A percentile compares a stretch with the other conserved stretches of the same genome.
These are phyloP conservation scores for Tryphoninae sp. DNA, from an alignment of 2,888 invertebrate genomes.

Conservation along the genomic window DNA sequence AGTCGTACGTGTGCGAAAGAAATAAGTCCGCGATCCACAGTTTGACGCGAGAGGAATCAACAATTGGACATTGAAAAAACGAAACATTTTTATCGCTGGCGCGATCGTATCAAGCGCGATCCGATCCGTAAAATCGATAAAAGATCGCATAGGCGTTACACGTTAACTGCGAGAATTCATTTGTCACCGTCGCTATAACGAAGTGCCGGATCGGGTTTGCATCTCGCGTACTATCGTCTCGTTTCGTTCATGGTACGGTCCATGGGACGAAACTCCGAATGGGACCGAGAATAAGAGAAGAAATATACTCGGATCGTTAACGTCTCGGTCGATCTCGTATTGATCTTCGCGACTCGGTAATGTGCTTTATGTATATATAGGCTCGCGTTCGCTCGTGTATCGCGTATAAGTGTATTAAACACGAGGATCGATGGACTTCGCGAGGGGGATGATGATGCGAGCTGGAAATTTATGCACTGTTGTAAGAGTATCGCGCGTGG, in stretches of 20 bases:
- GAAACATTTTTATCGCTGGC: neutral
- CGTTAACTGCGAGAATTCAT: slow-evolving; percentile 22
- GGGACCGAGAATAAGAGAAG: slow-evolving; percentile 27
- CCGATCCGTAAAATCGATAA: slow-evolving; percentile 24
- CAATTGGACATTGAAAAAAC: neutral
- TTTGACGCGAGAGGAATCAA: neutral
- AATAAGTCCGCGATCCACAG: neutral
- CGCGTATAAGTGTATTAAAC: slow-evolving; percentile 32
- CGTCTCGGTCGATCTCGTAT: slow-evolving; percentile 40
- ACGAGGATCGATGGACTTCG: slow-evolving; percentile 57
- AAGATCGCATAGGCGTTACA: neutral
- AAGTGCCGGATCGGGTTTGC: slow-evolving; percentile 33
- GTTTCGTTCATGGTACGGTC: slow-evolving; percentile 6
- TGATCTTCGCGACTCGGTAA: slow-evolving; percentile 30
- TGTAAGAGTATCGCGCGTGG: slow-evolving; percentile 52
- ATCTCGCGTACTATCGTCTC: slow-evolving; percentile 17
- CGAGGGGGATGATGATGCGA: slow-evolving; percentile 51
- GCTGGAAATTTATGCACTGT: slow-evolving; percentile 56
- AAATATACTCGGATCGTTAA: slow-evolving; percentile 50
- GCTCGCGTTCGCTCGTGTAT: neutral
- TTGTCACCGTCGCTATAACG: slow-evolving; percentile 38
- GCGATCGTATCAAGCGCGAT: slow-evolving; percentile 2
- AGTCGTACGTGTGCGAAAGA: too few relatives aligned
- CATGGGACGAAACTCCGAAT: slow-evolving; percentile 7
- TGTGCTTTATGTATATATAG: slow-evolving; percentile 16